A percentile compares a stretch with the other conserved stretches of the same genome.
phyloP scores from a whole-genome alignment of 1,140 invertebrate species.

The Anastrepha ludens region DNA sequence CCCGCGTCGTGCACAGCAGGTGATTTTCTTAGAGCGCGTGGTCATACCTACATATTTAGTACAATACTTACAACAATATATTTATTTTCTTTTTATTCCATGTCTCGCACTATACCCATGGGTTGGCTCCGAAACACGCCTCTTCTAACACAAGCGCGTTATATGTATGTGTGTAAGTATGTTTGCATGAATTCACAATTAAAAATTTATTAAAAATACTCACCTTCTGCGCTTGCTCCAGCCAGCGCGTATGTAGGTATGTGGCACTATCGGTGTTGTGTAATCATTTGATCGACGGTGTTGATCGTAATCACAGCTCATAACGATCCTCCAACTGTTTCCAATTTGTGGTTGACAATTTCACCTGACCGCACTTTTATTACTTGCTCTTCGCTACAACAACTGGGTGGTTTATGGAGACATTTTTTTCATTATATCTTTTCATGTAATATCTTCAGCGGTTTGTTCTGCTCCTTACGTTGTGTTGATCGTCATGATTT shows the following conservation, averaged over 20 bases:
- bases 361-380: slow-evolving; percentile 32
- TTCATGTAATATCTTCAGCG: not conserved
- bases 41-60: not conserved
- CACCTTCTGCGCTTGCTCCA: not conserved
- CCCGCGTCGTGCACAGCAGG: slow-evolving; percentile 13
- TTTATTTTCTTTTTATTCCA: too few relatives aligned
- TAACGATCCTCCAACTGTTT: slow-evolving; percentile 42
- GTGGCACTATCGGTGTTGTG: not conserved
- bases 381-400: not conserved
- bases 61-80: too few relatives aligned
- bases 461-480: not conserved
- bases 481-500: not conserved
- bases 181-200: not conserved
- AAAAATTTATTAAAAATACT: not conserved
- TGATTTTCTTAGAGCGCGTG: slow-evolving; percentile 30
- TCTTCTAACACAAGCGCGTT: not conserved
- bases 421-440: not conserved
- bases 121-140: not conserved
- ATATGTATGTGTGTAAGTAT: not conserved
- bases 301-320: slow-evolving; percentile 36
- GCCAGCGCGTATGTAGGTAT: not conserved
- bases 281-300: slow-evolving; percentile 47
- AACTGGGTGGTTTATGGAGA: slow-evolving; percentile 9
- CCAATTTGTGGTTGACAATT: slow-evolving; percentile 35
- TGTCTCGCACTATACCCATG: too few relatives aligned